Evolutionary conservation across 2,888 invertebrate species (phyloP).

Genomic region (Operophtera brumata): DNA sequence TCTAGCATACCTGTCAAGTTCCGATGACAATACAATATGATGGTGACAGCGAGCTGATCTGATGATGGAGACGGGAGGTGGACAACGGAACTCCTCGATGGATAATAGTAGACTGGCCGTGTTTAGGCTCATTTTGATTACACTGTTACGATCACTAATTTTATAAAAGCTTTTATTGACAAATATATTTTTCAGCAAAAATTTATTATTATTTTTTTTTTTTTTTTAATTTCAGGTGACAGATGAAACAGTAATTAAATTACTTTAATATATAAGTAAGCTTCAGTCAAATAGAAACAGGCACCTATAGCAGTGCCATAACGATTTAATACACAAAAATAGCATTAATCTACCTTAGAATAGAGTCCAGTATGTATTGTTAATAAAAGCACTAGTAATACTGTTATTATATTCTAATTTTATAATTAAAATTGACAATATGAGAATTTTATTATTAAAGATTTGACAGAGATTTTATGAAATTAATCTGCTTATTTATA

Average conservation of each 20-base stretch:
- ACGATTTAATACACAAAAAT: conserved; percentile 9
- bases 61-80: too few relatives aligned
- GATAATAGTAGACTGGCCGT: too few relatives aligned
- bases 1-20: too few relatives aligned
- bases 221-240: background rate
- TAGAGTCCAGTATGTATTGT: conserved; percentile 9
- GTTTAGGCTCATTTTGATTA: too few relatives aligned
- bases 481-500: background rate
- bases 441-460: background rate
- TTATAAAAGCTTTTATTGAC: too few relatives aligned
- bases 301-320: conserved; percentile 20
- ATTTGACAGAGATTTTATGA: conserved; percentile 4
- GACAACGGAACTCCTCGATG: too few relatives aligned
- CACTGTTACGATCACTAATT: too few relatives aligned
- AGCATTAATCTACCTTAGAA: conserved; percentile 13
- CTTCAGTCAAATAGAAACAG: conserved; percentile 19
- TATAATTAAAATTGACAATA: background rate
- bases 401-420: conserved; percentile 7
- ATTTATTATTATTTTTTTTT: background rate
- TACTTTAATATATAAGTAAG: background rate
- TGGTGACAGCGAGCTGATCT: too few relatives aligned
- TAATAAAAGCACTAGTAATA: conserved; percentile 6
- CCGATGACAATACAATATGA: too few relatives aligned
- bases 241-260: background rate
- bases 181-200: background rate